Percentiles rank a stretch among this genome's conserved stretches.
phyloP scores from a whole-genome alignment of 64 coral and sea anemone genomes.

The Pachyseris speciosa region DNA sequence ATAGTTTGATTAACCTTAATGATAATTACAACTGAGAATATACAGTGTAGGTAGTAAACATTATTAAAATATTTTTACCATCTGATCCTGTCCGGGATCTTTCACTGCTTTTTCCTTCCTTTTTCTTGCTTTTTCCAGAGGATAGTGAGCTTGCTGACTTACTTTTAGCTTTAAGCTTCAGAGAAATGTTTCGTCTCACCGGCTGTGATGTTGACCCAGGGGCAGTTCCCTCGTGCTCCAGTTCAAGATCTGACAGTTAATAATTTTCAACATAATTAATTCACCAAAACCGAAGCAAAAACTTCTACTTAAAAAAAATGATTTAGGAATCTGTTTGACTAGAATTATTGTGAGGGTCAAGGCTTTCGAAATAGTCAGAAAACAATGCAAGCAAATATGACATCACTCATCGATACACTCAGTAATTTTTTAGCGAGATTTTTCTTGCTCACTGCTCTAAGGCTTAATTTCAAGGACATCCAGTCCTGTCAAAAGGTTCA shows the following conservation, averaged over 20 bases:
- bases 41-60: neutral
- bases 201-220: constrained; percentile 52
- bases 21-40: neutral
- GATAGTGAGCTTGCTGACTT: constrained; percentile 33
- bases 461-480: neutral
- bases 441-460: no score
- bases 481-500: neutral
- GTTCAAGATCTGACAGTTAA: constrained; percentile 66
- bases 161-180: constrained; percentile 77
- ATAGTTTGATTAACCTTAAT: no score
- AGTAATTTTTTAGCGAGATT: no score
- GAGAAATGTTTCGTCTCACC: constrained; percentile 78
- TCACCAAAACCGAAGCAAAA: no score
- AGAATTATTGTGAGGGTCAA: no score
- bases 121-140: constrained; percentile 80
- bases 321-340: no score
- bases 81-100: constrained; percentile 51
- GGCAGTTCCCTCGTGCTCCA: constrained; percentile 71
- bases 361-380: no score
- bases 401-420: no score
- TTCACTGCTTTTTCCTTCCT: constrained; percentile 76
- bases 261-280: no score
- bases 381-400: no score
- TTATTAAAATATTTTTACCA: constrained; percentile 12
- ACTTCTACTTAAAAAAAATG: no score